phyloP scores from a whole-genome alignment of 2,888 invertebrate species.

The Nebria salina region DNA sequence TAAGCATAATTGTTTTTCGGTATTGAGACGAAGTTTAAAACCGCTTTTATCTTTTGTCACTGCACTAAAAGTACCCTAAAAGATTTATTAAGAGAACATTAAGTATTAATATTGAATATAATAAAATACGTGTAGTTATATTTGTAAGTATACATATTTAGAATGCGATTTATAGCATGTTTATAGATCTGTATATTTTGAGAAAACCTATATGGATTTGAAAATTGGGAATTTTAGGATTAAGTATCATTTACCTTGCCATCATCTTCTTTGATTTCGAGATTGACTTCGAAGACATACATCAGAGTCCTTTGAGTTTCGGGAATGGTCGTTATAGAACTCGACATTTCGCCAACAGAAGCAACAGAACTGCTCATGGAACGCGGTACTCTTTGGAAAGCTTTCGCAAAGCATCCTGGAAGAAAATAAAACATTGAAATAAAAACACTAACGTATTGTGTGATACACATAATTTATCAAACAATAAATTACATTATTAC shows the following conservation, averaged over 20 bases:
- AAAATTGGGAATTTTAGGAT: neutral
- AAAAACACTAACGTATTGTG: neutral
- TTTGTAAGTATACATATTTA: neutral
- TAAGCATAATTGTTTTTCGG: conserved; percentile 89
- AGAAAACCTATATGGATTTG: too few species aligned
- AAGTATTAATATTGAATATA: conserved; percentile 7
- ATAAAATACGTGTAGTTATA: conserved; percentile 5
- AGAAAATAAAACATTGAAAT: conserved; percentile 40
- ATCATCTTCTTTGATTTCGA: conserved; percentile 95
- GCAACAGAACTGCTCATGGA: conserved; percentile 82
- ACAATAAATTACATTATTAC: neutral
- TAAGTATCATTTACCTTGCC: conserved; percentile 70
- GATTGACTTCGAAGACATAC: conserved; percentile 88
- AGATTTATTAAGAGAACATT: conserved; percentile 36
- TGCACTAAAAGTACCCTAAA: conserved; percentile 78
- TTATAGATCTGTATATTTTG: too few species aligned
- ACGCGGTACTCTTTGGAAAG: conserved; percentile 88
- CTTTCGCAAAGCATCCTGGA: conserved; percentile 89
- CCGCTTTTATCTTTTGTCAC: conserved; percentile 89
- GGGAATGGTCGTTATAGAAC: conserved; percentile 72
- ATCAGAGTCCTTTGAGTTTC: conserved; percentile 72
- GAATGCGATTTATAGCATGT: too few species aligned
- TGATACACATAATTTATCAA: neutral
- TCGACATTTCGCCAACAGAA: conserved; percentile 64
- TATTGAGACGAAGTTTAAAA: conserved; percentile 85